These are phyloP conservation scores for Macropis europaea DNA, from an alignment of 2,888 invertebrate genomes.

Conservation along the genomic window DNA sequence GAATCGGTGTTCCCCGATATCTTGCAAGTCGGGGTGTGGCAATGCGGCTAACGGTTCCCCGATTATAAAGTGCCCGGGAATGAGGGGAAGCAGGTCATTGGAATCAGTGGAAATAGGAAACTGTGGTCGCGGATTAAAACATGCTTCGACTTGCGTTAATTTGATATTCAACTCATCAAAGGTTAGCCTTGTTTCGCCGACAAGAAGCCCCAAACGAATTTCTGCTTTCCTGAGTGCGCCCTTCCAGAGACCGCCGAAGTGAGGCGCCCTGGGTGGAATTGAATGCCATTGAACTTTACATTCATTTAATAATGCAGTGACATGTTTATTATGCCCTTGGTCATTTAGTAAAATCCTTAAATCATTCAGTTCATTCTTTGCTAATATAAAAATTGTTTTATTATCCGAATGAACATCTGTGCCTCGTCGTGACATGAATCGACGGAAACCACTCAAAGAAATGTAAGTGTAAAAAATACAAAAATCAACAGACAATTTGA, in stretches of 20 bases:
- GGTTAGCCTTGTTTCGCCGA: too few relatives aligned
- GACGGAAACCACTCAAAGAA: neutral
- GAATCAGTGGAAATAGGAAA: neutral
- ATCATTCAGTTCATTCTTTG: neutral
- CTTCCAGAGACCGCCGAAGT: too few relatives aligned
- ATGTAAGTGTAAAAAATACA: neutral
- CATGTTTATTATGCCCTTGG: neutral
- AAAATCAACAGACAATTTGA: neutral
- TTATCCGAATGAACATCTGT: neutral
- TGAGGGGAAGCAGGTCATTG: neutral
- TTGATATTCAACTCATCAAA: too few relatives aligned
- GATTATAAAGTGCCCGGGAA: neutral
- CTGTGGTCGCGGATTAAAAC: neutral
- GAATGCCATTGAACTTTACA: neutral
- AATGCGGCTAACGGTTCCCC: too few relatives aligned
- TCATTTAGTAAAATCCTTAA: neutral
- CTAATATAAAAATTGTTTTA: neutral
- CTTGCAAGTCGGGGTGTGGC: too few relatives aligned
- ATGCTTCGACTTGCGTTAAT: too few relatives aligned
- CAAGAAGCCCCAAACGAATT: too few relatives aligned
- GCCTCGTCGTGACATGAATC: neutral
- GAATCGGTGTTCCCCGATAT: too few relatives aligned
- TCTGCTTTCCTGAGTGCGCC: too few relatives aligned
- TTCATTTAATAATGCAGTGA: neutral
- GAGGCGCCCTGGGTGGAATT: too few relatives aligned